phyloP scores from a whole-genome alignment of 1,140 invertebrate genomes.

The Plectrocnemia conspersa region DNA sequence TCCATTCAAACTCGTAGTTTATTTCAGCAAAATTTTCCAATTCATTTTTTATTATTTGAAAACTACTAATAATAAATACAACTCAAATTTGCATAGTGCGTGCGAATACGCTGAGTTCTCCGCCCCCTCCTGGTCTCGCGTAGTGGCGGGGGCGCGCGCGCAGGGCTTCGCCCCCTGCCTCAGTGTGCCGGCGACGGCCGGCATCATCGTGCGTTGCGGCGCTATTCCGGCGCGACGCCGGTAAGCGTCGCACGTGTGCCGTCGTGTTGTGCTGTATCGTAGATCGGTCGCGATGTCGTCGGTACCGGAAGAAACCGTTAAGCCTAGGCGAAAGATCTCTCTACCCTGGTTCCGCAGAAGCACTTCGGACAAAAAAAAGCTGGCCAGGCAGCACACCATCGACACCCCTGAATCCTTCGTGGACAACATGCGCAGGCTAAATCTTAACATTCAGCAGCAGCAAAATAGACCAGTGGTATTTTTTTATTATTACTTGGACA shows the following conservation, averaged over 20 bases:
- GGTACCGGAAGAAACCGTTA: conserved; percentile 42
- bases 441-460: too few species aligned
- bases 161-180: conserved; percentile 31
- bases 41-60: neutral
- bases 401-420: conserved; percentile 81
- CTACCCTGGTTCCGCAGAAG: conserved; percentile 84
- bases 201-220: conserved; percentile 17
- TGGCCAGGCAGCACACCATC: conserved; percentile 82
- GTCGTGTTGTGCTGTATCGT: conserved; percentile 11
- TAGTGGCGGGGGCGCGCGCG: conserved; percentile 10
- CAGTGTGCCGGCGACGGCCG: conserved; percentile 7
- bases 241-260: conserved; percentile 18
- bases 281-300: conserved; percentile 1
- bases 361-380: conserved; percentile 60
- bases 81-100: neutral
- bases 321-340: conserved; percentile 77
- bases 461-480: too few species aligned
- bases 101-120: neutral
- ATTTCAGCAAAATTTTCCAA: neutral
- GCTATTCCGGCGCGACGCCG: conserved; percentile 38
- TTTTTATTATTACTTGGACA: too few species aligned
- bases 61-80: neutral
- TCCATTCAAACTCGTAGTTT: too few species aligned
- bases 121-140: neutral
- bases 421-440: conserved; percentile 49